These are phyloP conservation scores for Loriculus beryllinus DNA, from an alignment of 2,797 vertebrate genomes.

Conservation along the genomic window DNA sequence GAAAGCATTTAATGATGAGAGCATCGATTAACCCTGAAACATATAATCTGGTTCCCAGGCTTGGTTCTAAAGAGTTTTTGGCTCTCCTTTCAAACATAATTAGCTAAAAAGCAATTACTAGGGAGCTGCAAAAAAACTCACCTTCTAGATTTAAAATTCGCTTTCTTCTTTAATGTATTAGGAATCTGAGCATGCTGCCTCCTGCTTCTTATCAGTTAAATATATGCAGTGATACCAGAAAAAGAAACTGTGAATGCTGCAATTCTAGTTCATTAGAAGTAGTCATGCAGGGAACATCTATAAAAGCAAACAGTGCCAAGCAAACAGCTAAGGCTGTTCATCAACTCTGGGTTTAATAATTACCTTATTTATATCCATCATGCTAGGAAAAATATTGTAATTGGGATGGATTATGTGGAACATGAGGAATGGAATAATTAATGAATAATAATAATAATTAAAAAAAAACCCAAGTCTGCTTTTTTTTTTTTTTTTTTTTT, in stretches of 20 bases:
- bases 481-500: neutral
- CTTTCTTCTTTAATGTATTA: conserved; percentile 55
- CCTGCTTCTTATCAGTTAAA: conserved; percentile 41
- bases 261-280: neutral
- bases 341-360: neutral
- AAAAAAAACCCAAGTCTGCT: fast-evolving
- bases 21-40: conserved; percentile 42
- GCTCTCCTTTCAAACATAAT: conserved; percentile 54
- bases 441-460: neutral
- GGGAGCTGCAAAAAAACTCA: neutral
- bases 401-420: neutral
- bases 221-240: neutral
- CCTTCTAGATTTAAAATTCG: conserved; percentile 50
- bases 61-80: conserved; percentile 63
- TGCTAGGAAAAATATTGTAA: conserved; percentile 32
- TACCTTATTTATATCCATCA: conserved; percentile 12
- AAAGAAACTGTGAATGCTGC: neutral
- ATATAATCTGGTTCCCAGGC: conserved; percentile 57
- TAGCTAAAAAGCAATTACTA: conserved; percentile 69
- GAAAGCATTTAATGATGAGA: conserved; percentile 59
- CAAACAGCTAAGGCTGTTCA: neutral
- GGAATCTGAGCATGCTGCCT: conserved; percentile 57
- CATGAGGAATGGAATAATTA: conserved; percentile 3
- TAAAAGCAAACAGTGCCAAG: neutral
- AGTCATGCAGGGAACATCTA: neutral